Evolutionary conservation across 1,140 invertebrate genomes (phyloP).

Genomic region (Polyergus mexicanus): DNA sequence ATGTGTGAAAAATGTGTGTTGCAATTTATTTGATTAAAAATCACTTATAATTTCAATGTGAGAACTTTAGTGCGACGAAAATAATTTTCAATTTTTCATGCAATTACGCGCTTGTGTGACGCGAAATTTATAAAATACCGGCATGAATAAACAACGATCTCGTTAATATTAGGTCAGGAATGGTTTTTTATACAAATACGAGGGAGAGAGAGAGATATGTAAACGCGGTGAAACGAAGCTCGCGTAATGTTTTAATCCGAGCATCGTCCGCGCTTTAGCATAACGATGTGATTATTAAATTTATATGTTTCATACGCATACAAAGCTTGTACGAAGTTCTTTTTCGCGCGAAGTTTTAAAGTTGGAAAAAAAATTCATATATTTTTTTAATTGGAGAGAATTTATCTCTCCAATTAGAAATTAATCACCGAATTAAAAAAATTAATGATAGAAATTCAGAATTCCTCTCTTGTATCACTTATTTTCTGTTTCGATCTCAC

Average conservation of each 20-base stretch:
- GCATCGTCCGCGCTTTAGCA: slow-evolving; percentile 47
- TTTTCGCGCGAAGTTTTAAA: slow-evolving; percentile 10
- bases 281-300: slow-evolving; percentile 56
- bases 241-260: slow-evolving; percentile 58
- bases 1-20: slow-evolving; percentile 14
- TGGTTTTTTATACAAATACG: slow-evolving; percentile 35
- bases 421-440: slow-evolving; percentile 16
- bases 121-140: slow-evolving; percentile 54
- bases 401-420: neutral
- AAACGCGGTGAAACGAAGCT: slow-evolving; percentile 58
- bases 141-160: slow-evolving; percentile 51
- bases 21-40: slow-evolving; percentile 42
- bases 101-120: slow-evolving; percentile 15
- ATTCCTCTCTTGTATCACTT: neutral
- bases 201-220: slow-evolving; percentile 23
- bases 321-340: neutral
- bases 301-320: slow-evolving; percentile 24
- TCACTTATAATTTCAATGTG: slow-evolving; percentile 41
- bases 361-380: slow-evolving; percentile 5
- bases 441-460: slow-evolving; percentile 4
- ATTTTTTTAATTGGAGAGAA: slow-evolving; percentile 36
- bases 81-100: slow-evolving; percentile 32
- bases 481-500: neutral
- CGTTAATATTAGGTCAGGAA: slow-evolving; percentile 46
- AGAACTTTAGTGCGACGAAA: slow-evolving; percentile 30